A percentile compares a stretch with the other conserved stretches of the same genome.
phyloP scores from a whole-genome alignment of 2,113 vertebrate genomes.

The Trachemys scripta region DNA sequence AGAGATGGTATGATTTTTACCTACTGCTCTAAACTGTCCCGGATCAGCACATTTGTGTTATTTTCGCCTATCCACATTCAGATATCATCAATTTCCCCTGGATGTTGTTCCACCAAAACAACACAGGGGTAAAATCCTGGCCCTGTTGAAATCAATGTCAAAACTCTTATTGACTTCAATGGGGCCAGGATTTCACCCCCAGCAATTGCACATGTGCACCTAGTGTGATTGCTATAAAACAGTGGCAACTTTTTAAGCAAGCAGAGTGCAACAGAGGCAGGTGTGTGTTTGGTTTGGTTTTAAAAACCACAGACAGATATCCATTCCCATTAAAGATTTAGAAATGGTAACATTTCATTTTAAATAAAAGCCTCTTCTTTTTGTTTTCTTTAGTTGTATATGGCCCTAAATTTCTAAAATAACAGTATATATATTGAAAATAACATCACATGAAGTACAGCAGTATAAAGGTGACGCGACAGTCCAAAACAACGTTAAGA shows the following conservation, averaged over 20 bases:
- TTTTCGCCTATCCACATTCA: slow-evolving; percentile 24
- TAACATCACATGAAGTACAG: neutral
- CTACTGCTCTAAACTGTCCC: slow-evolving; percentile 34
- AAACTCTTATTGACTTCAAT: slow-evolving; percentile 32
- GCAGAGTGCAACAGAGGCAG: neutral
- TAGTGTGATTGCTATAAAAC: neutral
- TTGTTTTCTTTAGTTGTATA: neutral
- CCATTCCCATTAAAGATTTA: neutral
- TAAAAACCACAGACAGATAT: neutral
- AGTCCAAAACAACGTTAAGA: neutral
- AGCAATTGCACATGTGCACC: neutral
- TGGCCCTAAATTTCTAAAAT: neutral
- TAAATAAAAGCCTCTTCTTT: neutral
- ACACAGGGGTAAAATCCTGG: neutral
- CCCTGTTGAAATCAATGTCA: neutral
- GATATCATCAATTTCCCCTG: slow-evolving; percentile 29
- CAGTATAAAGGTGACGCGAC: neutral
- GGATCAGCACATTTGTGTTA: slow-evolving; percentile 29
- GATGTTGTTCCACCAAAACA: slow-evolving; percentile 43
- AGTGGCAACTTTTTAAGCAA: neutral
- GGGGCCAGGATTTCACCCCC: neutral
- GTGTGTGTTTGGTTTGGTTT: neutral
- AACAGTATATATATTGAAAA: neutral
- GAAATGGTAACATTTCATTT: neutral
- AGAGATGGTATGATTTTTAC: slow-evolving; percentile 34